phyloP scores from a whole-genome alignment of 1,140 invertebrate genomes.

The Drosophila pallidifrons region DNA sequence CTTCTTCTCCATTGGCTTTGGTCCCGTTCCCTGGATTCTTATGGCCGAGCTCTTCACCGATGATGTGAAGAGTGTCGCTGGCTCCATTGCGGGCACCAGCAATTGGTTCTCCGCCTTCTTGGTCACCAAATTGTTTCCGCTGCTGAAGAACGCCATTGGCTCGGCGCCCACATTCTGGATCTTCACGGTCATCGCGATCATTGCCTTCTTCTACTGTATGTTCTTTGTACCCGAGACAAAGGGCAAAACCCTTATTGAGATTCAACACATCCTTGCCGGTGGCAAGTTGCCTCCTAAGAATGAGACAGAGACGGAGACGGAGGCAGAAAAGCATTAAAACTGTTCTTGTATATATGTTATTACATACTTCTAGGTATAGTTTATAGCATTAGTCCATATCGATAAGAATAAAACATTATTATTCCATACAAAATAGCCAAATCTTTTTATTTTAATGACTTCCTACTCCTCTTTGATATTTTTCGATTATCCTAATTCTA shows the following conservation, averaged over 20 bases:
- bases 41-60: slow-evolving; percentile 91
- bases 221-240: slow-evolving; percentile 90
- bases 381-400: slow-evolving; percentile 20
- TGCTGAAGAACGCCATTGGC: slow-evolving; percentile 77
- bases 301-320: not conserved
- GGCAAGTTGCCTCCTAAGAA: slow-evolving; percentile 26
- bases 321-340: not conserved
- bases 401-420: slow-evolving; percentile 7
- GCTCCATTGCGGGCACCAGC: slow-evolving; percentile 90
- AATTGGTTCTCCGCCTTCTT: slow-evolving; percentile 93
- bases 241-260: slow-evolving; percentile 89
- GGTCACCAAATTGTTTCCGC: slow-evolving; percentile 89
- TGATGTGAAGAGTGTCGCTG: slow-evolving; percentile 91
- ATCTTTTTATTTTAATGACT: not conserved
- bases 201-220: slow-evolving; percentile 88
- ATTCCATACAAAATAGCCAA: not conserved
- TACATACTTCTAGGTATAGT: slow-evolving; percentile 15
- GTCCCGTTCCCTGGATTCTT: slow-evolving; percentile 92
- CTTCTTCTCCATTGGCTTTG: slow-evolving; percentile 92
- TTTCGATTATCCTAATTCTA: too few relatives aligned
- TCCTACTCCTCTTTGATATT: not conserved
- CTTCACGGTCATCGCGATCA: slow-evolving; percentile 89
- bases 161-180: slow-evolving; percentile 90
- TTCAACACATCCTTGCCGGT: slow-evolving; percentile 79
- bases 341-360: not conserved